Conservation (phyloP, 2,113 vertebrate genomes). For the Saccopteryx bilineata region DNA sequence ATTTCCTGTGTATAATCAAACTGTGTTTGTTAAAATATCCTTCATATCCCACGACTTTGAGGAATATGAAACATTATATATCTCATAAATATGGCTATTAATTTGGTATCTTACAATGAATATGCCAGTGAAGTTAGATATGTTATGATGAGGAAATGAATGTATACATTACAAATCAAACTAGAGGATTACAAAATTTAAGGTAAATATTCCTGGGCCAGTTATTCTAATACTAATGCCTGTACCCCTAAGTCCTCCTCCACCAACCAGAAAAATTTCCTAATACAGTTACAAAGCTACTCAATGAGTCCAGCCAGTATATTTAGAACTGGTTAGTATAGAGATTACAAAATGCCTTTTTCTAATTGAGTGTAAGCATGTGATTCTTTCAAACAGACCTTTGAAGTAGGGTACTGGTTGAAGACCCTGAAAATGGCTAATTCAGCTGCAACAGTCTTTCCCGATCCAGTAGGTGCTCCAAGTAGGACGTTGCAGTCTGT, state of each 20-base stretch:
- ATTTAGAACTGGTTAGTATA: slow-evolving; percentile 15
- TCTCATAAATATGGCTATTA: background rate
- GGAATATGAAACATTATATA: background rate
- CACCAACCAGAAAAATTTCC: background rate
- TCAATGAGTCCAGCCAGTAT: background rate
- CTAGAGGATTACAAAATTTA: background rate
- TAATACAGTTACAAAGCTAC: background rate
- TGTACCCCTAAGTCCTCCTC: background rate
- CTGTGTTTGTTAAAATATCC: background rate
- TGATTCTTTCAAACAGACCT: slow-evolving; percentile 89
- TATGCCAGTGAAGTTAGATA: background rate
- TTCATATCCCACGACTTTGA: background rate
- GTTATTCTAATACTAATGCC: slow-evolving; percentile 9
- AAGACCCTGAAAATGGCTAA: slow-evolving; percentile 98
- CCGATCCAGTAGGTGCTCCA: slow-evolving; percentile 98
- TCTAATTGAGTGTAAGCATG: background rate
- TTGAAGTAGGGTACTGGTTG: slow-evolving; percentile 95
- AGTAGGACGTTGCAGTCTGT: slow-evolving; percentile 97
- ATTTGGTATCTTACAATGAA: background rate
- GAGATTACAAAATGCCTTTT: slow-evolving; percentile 27
- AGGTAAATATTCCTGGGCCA: background rate
- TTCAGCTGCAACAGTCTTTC: slow-evolving; percentile 98
- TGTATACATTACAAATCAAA: background rate
- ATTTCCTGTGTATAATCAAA: slow-evolving; percentile 43
- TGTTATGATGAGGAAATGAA: slow-evolving; percentile 10